A percentile compares a stretch with the other conserved stretches of the same genome.
phyloP scores from a whole-genome alignment of 2,113 vertebrate species.

The Ginglymostoma cirratum region DNA sequence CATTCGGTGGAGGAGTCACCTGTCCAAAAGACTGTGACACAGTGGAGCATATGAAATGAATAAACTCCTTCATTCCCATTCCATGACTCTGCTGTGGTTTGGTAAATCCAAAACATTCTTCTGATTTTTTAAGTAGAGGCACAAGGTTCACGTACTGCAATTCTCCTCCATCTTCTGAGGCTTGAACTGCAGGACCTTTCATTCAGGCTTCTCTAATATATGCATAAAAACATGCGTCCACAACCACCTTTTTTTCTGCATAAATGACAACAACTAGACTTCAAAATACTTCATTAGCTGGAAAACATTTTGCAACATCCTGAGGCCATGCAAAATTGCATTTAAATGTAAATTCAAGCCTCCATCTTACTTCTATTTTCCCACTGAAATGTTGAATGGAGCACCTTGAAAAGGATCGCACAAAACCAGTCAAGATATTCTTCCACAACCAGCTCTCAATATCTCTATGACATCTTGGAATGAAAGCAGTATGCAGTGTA shows the following conservation, averaged over 20 bases:
- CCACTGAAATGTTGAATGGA: not conserved
- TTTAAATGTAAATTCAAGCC: not conserved
- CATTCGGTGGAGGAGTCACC: too few relatives aligned
- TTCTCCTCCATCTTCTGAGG: too few relatives aligned
- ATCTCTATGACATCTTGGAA: not conserved
- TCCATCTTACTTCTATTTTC: not conserved
- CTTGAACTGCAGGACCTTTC: too few relatives aligned
- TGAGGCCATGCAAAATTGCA: not conserved
- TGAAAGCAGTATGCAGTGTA: not conserved
- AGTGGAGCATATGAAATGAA: too few relatives aligned
- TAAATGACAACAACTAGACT: not conserved
- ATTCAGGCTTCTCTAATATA: too few relatives aligned
- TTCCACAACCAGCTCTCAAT: not conserved
- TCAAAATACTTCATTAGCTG: not conserved
- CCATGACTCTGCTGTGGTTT: too few relatives aligned
- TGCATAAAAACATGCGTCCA: too few relatives aligned
- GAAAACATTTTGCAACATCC: not conserved
- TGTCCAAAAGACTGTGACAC: too few relatives aligned
- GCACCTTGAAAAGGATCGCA: not conserved
- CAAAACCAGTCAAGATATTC: not conserved
- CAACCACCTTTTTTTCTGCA: not conserved
- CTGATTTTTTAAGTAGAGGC: too few relatives aligned
- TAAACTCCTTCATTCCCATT: too few relatives aligned
- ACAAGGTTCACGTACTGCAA: too few relatives aligned
- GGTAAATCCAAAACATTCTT: too few relatives aligned